A percentile compares a stretch with the other conserved stretches of the same genome.
Evolutionary conservation across 1,140 invertebrate species (phyloP).

Genomic region (Prorops nasuta): DNA sequence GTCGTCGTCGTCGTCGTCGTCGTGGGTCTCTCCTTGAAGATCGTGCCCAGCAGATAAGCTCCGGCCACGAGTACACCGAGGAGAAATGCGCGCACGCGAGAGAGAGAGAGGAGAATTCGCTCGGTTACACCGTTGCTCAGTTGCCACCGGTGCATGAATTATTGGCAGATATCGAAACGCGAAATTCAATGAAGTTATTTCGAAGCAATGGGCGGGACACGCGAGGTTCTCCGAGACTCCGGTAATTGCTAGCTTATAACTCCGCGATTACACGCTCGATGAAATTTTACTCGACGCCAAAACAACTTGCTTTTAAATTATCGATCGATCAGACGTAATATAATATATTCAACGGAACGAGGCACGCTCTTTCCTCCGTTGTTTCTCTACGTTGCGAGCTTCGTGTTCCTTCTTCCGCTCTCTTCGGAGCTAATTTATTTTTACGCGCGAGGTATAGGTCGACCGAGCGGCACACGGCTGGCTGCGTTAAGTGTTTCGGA

Average conservation of each 20-base stretch:
- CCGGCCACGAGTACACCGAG: no score
- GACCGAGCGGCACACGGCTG: no score
- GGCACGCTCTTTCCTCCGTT: no score
- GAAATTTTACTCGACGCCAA: not conserved
- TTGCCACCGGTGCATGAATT: conserved; percentile 39
- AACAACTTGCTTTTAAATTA: no score
- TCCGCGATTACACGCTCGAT: conserved; percentile 37
- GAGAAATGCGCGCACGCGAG: not conserved
- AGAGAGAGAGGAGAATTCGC: not conserved
- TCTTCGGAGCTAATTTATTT: no score
- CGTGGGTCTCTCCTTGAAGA: conserved; percentile 13
- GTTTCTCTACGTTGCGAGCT: no score
- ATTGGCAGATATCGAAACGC: conserved; percentile 20
- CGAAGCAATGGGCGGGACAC: not conserved
- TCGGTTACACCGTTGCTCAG: not conserved
- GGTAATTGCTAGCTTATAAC: conserved; percentile 15
- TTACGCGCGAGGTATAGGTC: no score
- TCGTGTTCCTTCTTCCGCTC: not conserved
- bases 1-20: not conserved
- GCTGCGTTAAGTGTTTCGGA: not conserved
- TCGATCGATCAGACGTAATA: no score
- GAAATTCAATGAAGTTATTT: conserved; percentile 50
- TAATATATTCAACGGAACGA: no score
- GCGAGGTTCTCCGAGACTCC: not conserved
- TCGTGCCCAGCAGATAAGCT: conserved; percentile 24